Evolutionary conservation across 23 tunicate genomes (phyloP).

Genomic region (Styela clava): DNA sequence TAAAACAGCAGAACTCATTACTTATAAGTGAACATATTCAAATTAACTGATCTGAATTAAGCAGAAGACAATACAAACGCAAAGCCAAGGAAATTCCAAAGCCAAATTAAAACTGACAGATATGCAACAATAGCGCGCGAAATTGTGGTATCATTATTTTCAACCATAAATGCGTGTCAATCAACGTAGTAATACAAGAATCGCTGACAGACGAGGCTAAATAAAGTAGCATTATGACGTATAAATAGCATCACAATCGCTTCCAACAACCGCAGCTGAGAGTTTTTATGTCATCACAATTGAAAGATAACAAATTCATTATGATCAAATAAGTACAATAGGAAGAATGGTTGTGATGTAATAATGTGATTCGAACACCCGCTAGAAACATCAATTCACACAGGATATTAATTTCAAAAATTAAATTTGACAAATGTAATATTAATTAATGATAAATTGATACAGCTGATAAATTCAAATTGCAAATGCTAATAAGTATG

Average conservation of each 20-base stretch:
- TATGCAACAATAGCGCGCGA: too few species aligned
- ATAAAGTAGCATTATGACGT: neutral
- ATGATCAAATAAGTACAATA: neutral
- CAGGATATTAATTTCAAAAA: neutral
- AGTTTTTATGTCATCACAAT: neutral
- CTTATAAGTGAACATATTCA: too few species aligned
- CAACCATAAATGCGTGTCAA: neutral
- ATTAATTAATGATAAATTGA: too few species aligned
- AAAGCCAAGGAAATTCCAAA: too few species aligned
- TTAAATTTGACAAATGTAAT: too few species aligned
- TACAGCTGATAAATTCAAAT: too few species aligned
- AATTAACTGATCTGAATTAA: too few species aligned
- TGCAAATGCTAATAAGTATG: too few species aligned
- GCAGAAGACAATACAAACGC: too few species aligned
- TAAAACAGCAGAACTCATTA: too few species aligned
- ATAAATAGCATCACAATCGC: neutral
- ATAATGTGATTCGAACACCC: neutral
- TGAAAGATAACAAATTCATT: neutral
- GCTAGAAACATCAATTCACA: neutral
- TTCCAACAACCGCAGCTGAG: neutral
- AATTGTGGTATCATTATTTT: too few species aligned
- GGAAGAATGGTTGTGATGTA: neutral
- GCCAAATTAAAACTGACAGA: too few species aligned
- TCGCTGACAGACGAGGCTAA: neutral
- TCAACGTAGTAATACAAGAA: neutral